A percentile compares a stretch with the other conserved stretches of the same genome.
phyloP scores from a whole-genome alignment of 2,888 invertebrate genomes.

The Noctuana brunneofusca region DNA sequence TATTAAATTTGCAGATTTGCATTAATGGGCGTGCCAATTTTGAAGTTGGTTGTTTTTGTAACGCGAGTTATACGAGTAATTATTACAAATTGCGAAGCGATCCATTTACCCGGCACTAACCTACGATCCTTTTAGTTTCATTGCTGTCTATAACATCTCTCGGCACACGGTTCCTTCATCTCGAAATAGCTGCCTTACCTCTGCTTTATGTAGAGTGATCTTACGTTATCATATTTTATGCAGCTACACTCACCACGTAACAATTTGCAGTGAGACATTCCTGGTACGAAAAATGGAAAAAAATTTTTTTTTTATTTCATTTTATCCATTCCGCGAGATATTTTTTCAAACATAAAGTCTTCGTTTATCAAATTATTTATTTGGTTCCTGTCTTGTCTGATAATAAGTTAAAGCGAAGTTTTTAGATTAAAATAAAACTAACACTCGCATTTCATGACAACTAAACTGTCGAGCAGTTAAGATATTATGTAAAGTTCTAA shows the following conservation, averaged over 20 bases:
- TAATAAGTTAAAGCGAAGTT: too few species aligned
- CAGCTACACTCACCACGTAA: constrained; percentile 13
- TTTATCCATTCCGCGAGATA: not conserved
- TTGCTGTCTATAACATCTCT: constrained; percentile 15
- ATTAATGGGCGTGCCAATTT: not conserved
- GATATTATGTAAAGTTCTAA: too few species aligned
- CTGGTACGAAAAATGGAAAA: not conserved
- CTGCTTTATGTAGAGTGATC: constrained; percentile 24
- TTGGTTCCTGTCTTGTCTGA: too few species aligned
- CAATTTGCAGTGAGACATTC: not conserved
- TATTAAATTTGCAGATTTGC: too few species aligned
- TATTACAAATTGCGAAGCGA: not conserved
- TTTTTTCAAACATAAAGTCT: too few species aligned
- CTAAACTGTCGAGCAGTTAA: too few species aligned
- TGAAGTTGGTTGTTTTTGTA: not conserved
- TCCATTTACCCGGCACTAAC: constrained; percentile 5
- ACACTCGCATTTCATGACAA: too few species aligned
- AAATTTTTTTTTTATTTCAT: not conserved
- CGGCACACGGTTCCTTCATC: constrained; percentile 5
- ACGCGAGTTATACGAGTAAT: not conserved
- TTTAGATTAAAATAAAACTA: too few species aligned
- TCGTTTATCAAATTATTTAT: too few species aligned
- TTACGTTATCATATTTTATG: constrained; percentile 26
- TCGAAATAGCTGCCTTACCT: constrained; percentile 26
- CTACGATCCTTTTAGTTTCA: constrained; percentile 30